Evolutionary conservation across 1,140 invertebrate genomes (phyloP), one percentile per base, ranked within the genome.

Genomic region (Musca vetustissima): DNA sequence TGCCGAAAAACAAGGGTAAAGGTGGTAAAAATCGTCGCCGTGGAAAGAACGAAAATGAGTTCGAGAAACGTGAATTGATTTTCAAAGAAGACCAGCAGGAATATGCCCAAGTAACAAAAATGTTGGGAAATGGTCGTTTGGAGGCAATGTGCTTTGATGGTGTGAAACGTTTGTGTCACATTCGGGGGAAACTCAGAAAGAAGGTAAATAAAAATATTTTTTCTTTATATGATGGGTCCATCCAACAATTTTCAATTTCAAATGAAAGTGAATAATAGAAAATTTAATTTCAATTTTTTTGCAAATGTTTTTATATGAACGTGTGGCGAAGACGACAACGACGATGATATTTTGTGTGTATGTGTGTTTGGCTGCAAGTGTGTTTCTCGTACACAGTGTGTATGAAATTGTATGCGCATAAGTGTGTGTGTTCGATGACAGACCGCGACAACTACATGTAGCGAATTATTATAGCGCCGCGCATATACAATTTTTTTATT

Each of bases 141-240:
- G 97, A 98, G 86, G 98, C 98, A 72, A 95, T 97, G 90, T 99
- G 98, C 85, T 99, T 99, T 86, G 98, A 99, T 89, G 96, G 96
- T 75, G 92, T 93, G 25, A 98, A 98, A 87, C 88, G 98, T 83
- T 88, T 99, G 75, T 99, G 98, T 89, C 98, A 99, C 85, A 99
- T 99, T 84, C 88, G 98, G 87, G 98, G 98, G 70, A 98, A 99
- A 87, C 88, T 98, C 59, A 86, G 96, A 73, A 98, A 98, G 88
- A 98, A 98, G 88, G 91, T 91, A 73, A 77, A n/a, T n/a, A n/a
- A 72, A 78, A 47, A 57, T 49, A 0, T 14, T 49, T 49, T 49
- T 15, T 49, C 15, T 49, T 49, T 49, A 49, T n/a, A 24, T 19
- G 19, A 47, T 28, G 21, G 22, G 22, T 57, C 19, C 21, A 67